Evolutionary conservation across 2,797 vertebrate genomes (phyloP).

Genomic region (Pipistrellus pygmaeus): DNA sequence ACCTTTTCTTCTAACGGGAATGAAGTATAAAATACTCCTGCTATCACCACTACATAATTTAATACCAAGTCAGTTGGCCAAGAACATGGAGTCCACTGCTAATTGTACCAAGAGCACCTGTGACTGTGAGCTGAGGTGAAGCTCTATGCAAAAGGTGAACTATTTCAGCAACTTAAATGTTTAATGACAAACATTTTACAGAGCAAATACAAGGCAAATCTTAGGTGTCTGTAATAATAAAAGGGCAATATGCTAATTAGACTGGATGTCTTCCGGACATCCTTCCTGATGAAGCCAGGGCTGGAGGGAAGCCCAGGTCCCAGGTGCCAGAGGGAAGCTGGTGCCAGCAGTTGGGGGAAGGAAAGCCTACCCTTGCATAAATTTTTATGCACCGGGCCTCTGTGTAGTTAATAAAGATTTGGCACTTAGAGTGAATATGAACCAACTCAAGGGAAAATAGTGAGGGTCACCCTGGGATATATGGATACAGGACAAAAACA

Average conservation of each 20-base stretch:
- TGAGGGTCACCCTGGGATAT: neutral
- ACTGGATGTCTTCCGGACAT: no score
- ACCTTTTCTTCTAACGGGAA: neutral
- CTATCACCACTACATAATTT: neutral
- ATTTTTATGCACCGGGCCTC: no score
- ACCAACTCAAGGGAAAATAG: neutral
- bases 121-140: neutral
- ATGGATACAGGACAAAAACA: neutral
- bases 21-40: neutral
- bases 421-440: neutral
- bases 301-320: no score
- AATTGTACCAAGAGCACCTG: accelerated
- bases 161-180: neutral
- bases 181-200: neutral
- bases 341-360: no score
- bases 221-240: neutral
- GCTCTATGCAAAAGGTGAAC: neutral
- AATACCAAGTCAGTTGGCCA: neutral
- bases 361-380: no score
- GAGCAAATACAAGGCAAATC: neutral
- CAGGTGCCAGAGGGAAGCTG: no score
- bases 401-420: neutral
- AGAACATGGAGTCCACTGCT: neutral
- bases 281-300: no score
- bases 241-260: no score